A percentile compares a stretch with the other conserved stretches of the same genome.
Evolutionary conservation across 2,888 invertebrate genomes (phyloP).

Genomic region (Heliothis peltigera): DNA sequence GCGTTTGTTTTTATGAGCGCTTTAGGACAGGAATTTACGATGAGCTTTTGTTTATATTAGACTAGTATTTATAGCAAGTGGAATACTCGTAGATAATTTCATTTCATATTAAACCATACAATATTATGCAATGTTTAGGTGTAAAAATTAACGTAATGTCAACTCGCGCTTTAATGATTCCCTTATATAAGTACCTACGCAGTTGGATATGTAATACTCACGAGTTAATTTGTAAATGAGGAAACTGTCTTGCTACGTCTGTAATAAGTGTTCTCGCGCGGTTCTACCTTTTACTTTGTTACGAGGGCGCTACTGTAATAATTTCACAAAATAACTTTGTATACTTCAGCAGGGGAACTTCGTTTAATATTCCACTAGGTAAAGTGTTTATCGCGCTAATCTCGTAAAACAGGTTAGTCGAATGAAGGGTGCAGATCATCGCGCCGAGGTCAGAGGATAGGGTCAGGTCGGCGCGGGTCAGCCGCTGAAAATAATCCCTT

Average conservation of each 20-base stretch:
- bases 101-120: conserved; percentile 6
- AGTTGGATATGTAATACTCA: conserved; percentile 54
- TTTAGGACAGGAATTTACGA: conserved; percentile 47
- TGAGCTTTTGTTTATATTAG: conserved; percentile 18
- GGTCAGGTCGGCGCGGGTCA: conserved; percentile 81
- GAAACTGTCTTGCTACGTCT: conserved; percentile 68
- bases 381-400: conserved; percentile 79
- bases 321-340: conserved; percentile 72
- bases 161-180: conserved; percentile 22
- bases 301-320: conserved; percentile 69
- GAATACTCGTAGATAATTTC: conserved; percentile 7
- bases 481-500: conserved; percentile 80
- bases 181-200: conserved; percentile 41
- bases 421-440: conserved; percentile 83
- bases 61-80: conserved; percentile 17
- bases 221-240: conserved; percentile 68
- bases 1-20: conserved; percentile 64
- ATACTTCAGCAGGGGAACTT: conserved; percentile 70
- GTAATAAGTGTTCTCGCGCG: conserved; percentile 66
- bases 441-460: conserved; percentile 82
- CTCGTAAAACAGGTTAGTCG: conserved; percentile 83
- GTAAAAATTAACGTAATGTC: conserved; percentile 23
- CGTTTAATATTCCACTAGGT: conserved; percentile 76
- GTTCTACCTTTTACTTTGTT: conserved; percentile 65
- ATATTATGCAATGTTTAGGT: conserved; percentile 11